phyloP scores from a whole-genome alignment of 2,888 invertebrate genomes.

The Sarcophaga caerulescens region DNA sequence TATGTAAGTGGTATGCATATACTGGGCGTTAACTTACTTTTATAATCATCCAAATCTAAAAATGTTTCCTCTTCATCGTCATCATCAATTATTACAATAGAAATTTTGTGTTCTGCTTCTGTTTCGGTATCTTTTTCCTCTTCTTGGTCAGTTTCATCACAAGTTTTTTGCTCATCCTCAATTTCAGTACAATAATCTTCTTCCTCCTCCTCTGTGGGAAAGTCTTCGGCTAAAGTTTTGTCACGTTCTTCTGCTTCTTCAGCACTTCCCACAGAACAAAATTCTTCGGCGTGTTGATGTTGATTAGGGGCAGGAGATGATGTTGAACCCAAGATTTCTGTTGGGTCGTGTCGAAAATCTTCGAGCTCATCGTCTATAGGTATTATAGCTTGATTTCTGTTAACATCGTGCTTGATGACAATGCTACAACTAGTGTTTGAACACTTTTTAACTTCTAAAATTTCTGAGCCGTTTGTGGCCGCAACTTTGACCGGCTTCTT shows the following conservation, averaged over 20 bases:
- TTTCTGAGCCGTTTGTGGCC: slow-evolving; percentile 51
- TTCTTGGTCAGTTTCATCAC: slow-evolving; percentile 20
- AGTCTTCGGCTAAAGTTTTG: slow-evolving; percentile 13
- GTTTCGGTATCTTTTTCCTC: slow-evolving; percentile 30
- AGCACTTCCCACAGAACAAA: slow-evolving; percentile 53
- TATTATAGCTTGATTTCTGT: slow-evolving; percentile 52
- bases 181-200: background rate
- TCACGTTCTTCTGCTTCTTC: slow-evolving; percentile 61
- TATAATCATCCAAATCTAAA: slow-evolving; percentile 69
- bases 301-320: slow-evolving; percentile 36
- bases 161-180: background rate
- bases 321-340: slow-evolving; percentile 19
- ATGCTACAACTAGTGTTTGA: slow-evolving; percentile 36
- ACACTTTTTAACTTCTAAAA: slow-evolving; percentile 57
- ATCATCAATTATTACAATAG: slow-evolving; percentile 22
- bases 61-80: slow-evolving; percentile 72
- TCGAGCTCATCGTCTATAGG: slow-evolving; percentile 73
- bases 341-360: slow-evolving; percentile 71
- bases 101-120: slow-evolving; percentile 56
- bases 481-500: slow-evolving; percentile 61
- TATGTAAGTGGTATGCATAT: no score
- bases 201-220: slow-evolving; percentile 59
- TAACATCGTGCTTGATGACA: slow-evolving; percentile 58
- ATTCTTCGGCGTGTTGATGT: slow-evolving; percentile 41
- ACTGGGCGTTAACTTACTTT: slow-evolving; percentile 46